Evolutionary conservation across 2,797 vertebrate genomes (phyloP), one percentile per base, ranked within the genome.

Genomic region (Brotula barbata): DNA sequence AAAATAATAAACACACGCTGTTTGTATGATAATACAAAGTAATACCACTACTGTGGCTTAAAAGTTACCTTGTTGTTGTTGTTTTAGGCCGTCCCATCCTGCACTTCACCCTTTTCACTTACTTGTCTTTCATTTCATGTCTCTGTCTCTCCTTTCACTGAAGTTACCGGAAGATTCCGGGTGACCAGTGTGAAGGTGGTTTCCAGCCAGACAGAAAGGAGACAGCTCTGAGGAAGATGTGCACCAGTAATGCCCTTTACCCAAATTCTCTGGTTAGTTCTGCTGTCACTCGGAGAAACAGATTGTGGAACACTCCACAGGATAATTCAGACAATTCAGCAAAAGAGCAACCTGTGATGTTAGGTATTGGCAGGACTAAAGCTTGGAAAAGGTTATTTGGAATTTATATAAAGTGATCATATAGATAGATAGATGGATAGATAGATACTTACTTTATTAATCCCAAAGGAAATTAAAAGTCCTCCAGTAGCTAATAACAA

Each of bases 91-190:
- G 11, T 28, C 12, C 23, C 46, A 7, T 66, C 23, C n/a, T 51
- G 3, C 5, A 17, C 2, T 12, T 5, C 55, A n/a, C 43, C 7
- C 8, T 34, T 28, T 50, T 17, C 2, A 23, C 16, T 36, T 1
- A 16, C 11, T 21, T 48, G 2, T 28, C 22, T 52, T 7, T 6
- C 15, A n/a, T 54, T 51, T 37, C 31, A 14, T 21, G 15, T 51
- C 1, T 73, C 1, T n/a, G 6, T 47, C 7, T 37, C 25, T 55
- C 8, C 6, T 10, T 52, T 7, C 15, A 19, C 48, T 42, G 13
- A 65, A 98, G 96, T 19, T 98, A 97, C 82, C 92, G 96, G 65
- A 98, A 95, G 75, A 94, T 98, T 87, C 95, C 96, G 0, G 96
- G 96, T 48, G 94, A 97, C 75, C 91, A 86, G 58, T 98, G 96